Evolutionary conservation across 23 tunicate species (phyloP), one percentile per base, ranked within the genome.

Genomic region (Halocynthia roretzi): DNA sequence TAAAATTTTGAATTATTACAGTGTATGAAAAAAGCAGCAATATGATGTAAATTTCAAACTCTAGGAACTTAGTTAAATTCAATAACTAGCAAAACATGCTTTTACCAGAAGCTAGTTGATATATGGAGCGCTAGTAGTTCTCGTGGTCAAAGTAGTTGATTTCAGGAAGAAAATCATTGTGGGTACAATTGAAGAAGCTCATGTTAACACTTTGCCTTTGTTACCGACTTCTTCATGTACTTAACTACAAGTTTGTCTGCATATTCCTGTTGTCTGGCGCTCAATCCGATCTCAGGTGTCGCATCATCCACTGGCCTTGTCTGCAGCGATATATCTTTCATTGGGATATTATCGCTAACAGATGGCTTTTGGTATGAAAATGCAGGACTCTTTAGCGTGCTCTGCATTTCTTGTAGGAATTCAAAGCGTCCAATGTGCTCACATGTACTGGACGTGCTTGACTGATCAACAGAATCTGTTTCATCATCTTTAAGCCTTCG

Each of bases 231-330:
- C 55, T 77, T 87, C 51, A 79, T 82, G 70, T 87, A 87, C 52
- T 87, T 87, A 54, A 70, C 71, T 0, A 87, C 82, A 20, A 87
- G 66, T 71, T 82, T 87, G 21, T 87, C 86, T 5, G 93, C 93
- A 71, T 87, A 87, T n/a, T 81, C 93, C 61, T 87, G 87, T 51
- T 87, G 93, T 53, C 85, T 82, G 60, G 86, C 68, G 80, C 93
- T 87, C 7, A 87, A 60, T 7, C 86, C 93, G 5, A 82, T 15
- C 51, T 82, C 76, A 60, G 77, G 11, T 10, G 76, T 81, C 23
- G 53, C 70, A 60, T 87, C 83, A 40, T 78, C 68, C 67, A 78
- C 53, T 6, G 66, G 44, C 22, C 61, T 80, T 17, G 55, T 63
- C 5, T 48, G 62, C 60, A 78, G 21, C 8, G 90, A 53, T 22